Percentiles rank a stretch among this genome's conserved stretches.
These are phyloP conservation scores for mouse (Mus musculus) DNA, from an alignment of 2,113 vertebrate species.

Conservation along the genomic window GRCm39 chr13:101938501-101939000, in stretches of 20 bases:
- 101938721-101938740: neutral
- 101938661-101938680: neutral
- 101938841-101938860: neutral
- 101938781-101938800: neutral
- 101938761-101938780: neutral
- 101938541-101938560: constrained; percentile 20
- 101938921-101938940: neutral
- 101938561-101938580: constrained; percentile 13
- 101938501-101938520: constrained; percentile 58
- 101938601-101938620: neutral
- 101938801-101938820: neutral
- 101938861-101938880: neutral
- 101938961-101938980: neutral
- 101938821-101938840: constrained; percentile 7
- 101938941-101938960: neutral
- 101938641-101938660: neutral
- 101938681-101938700: constrained; percentile 29
- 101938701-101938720: constrained; percentile 6
- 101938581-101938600: neutral
- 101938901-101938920: constrained; percentile 35
- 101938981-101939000: neutral
- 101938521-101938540: constrained; percentile 62
- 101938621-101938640: neutral
- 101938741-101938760: neutral
- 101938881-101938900: neutral